phyloP scores from a whole-genome alignment of 2,888 invertebrate species.

The Euspilapteryx auroguttella region DNA sequence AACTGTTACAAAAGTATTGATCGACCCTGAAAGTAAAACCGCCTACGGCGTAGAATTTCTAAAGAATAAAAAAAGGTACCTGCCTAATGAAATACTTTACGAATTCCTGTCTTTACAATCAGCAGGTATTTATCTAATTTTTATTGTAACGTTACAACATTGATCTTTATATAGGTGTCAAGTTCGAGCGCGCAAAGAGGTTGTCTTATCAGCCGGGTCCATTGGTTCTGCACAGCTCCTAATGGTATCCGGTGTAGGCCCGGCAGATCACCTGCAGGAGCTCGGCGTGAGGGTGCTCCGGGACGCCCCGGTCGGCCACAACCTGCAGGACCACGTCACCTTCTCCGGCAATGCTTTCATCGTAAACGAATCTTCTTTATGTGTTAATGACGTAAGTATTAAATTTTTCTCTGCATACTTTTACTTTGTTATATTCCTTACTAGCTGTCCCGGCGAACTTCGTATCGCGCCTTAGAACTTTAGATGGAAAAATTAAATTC shows the following conservation, averaged over 20 bases:
- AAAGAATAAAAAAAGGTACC: conserved; percentile 57
- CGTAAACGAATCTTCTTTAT: conserved; percentile 66
- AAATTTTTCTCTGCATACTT: neutral
- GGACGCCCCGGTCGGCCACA: conserved; percentile 76
- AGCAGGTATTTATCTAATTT: too few relatives aligned
- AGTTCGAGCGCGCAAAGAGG: conserved; percentile 68
- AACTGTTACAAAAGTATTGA: conserved; percentile 68
- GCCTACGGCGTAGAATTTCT: conserved; percentile 71
- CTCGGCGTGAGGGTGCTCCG: conserved; percentile 64
- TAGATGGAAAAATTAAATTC: too few relatives aligned
- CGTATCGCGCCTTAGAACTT: too few relatives aligned
- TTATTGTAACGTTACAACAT: too few relatives aligned
- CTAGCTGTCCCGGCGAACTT: too few relatives aligned
- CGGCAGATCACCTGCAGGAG: conserved; percentile 60
- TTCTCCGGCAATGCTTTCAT: conserved; percentile 73
- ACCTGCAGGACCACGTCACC: conserved; percentile 80
- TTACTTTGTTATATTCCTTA: too few relatives aligned
- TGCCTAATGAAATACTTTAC: too few relatives aligned
- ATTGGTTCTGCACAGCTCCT: conserved; percentile 85
- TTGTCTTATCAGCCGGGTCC: conserved; percentile 78
- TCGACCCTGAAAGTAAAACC: conserved; percentile 62
- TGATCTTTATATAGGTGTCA: too few relatives aligned
- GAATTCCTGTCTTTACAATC: too few relatives aligned
- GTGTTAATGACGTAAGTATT: conserved; percentile 62
- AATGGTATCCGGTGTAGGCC: conserved; percentile 84